phyloP scores from a whole-genome alignment of 1,140 invertebrate species.

The Pogonognathellus flavescens region DNA sequence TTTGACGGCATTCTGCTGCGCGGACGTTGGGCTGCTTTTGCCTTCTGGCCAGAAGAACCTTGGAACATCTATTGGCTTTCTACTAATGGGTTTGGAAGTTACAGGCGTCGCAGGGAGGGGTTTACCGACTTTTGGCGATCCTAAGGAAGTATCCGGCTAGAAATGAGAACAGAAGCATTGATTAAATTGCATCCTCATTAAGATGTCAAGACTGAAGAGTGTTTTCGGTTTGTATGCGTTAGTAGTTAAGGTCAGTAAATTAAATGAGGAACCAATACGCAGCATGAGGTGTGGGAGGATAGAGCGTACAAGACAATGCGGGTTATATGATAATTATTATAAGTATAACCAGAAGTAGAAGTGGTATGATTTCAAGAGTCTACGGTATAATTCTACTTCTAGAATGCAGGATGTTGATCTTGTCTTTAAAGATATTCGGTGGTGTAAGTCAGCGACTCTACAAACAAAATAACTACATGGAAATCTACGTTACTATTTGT shows the following conservation, averaged over 20 bases:
- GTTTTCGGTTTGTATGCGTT: not conserved
- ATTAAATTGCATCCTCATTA: not conserved
- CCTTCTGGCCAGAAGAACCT: constrained; percentile 65
- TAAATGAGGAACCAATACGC: constrained; percentile 30
- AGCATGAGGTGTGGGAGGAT: constrained; percentile 2
- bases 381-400: not conserved
- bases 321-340: not conserved
- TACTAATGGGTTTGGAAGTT: not conserved
- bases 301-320: not conserved
- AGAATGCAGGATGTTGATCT: constrained; percentile 41
- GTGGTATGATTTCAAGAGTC: not conserved
- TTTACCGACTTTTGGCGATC: not conserved
- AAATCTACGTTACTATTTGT: constrained; percentile 47
- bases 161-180: constrained; percentile 21
- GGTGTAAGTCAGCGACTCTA: constrained; percentile 23
- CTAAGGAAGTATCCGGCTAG: constrained; percentile 55
- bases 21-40: constrained; percentile 39
- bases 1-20: constrained; percentile 55
- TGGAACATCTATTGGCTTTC: constrained; percentile 47
- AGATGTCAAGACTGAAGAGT: no score
- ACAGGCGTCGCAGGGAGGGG: not conserved
- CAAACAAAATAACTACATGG: constrained; percentile 47
- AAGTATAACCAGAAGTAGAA: not conserved
- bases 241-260: constrained; percentile 5
- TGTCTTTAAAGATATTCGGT: constrained; percentile 15